phyloP scores from a whole-genome alignment of 2,113 vertebrate genomes.

The Dromiciops gliroides region DNA sequence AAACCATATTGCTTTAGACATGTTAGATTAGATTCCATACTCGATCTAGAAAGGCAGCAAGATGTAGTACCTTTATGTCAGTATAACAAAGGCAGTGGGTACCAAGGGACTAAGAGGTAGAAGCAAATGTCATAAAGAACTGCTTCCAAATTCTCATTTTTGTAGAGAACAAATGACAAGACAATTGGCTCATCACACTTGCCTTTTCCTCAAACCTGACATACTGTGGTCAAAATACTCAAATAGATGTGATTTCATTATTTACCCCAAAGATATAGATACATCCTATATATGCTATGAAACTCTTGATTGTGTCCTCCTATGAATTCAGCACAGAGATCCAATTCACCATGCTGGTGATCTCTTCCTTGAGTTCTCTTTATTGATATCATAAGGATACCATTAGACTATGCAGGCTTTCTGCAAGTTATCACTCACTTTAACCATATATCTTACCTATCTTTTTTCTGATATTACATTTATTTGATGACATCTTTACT shows the following conservation, averaged over 20 bases:
- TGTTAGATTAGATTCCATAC: background rate
- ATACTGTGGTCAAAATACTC: background rate
- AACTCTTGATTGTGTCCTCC: background rate
- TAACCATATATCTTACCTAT: background rate
- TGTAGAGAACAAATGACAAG: background rate
- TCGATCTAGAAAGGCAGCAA: background rate
- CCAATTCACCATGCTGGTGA: background rate
- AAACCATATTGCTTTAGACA: background rate
- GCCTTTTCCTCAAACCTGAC: background rate
- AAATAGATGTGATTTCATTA: background rate
- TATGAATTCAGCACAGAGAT: background rate
- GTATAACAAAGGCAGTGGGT: background rate
- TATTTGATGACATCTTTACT: background rate
- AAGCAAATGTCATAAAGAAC: background rate
- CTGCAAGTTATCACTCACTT: background rate
- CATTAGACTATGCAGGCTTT: background rate
- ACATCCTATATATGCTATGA: background rate
- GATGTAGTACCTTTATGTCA: background rate
- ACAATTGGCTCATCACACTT: background rate
- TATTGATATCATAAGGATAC: background rate
- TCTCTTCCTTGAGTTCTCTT: background rate
- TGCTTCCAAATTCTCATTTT: background rate
- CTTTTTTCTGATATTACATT: background rate
- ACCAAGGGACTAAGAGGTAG: background rate
- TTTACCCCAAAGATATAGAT: background rate